Evolutionary conservation across 2,113 vertebrate species (phyloP), one percentile per base, ranked within the genome.

Genomic region (Lophochroa leadbeateri): DNA sequence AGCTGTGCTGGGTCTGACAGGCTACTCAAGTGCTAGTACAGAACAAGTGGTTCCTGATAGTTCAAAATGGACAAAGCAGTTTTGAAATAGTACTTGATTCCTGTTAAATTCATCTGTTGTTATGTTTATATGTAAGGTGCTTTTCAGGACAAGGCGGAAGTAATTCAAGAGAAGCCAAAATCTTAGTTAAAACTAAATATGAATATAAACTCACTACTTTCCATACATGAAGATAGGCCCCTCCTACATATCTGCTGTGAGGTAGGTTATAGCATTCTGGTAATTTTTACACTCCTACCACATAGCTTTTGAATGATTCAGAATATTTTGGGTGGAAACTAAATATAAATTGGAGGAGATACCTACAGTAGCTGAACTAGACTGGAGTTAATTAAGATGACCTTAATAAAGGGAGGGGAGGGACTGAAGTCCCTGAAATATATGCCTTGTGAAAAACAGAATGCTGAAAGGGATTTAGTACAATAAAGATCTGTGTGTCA

Each of bases 321-420:
- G 82, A 90, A 60, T 96, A 71, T 94, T 96, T 96, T 81, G 82
- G 52, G 90, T 83, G 92, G 90, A 88, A 96, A 64, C 88, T 91
- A 94, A 94, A 86, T 93, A 93, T 86, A 90, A 94, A 71, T 88
- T 50, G 50, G 44, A 87, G 49, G n/a, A 88, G 87, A 70, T 96
- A 70, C 29, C 39, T 80, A 43, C 46, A 74, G 68, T 39, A 86
- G 79, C 53, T 74, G 41, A 83, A 90, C 46, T 90, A 90, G 71
- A 80, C 14, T 52, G 37, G 49, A 80, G 50, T 83, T 88, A 86
- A 93, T 96, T 72, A 85, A 93, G 47, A 90, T 88, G 68, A 95
- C 82, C 68, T 93, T 94, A 70, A 70, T 93, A 71, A 87, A 77
- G 75, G 23, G 17, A 76, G 46, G 8, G 64, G 39, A 86, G 67